A percentile compares a stretch with the other conserved stretches of the same genome.
Conservation (phyloP, 2,888 invertebrate genomes). For the Patella ulyssiponensis region DNA sequence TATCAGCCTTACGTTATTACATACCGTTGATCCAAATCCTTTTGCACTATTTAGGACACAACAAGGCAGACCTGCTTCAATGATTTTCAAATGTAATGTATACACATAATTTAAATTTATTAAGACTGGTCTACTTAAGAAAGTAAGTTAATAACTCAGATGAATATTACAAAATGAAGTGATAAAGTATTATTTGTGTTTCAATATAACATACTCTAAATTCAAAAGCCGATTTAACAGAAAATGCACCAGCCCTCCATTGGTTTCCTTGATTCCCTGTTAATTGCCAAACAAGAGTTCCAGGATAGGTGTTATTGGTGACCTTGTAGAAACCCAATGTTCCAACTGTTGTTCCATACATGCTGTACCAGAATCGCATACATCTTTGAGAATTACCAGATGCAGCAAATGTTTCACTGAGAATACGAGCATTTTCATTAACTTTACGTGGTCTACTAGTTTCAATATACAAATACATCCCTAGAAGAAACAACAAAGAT, state of each 20-base stretch:
- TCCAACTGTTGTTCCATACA: slow-evolving; percentile 64
- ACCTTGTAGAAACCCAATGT: slow-evolving; percentile 55
- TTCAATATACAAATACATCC: slow-evolving; percentile 60
- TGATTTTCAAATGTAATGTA: too few species aligned
- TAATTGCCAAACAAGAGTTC: slow-evolving; percentile 54
- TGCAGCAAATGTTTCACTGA: slow-evolving; percentile 47
- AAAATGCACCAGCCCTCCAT: slow-evolving; percentile 56
- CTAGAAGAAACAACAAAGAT: slow-evolving; percentile 22
- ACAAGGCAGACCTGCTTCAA: too few species aligned
- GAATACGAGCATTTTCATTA: slow-evolving; percentile 59
- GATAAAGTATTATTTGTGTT: too few species aligned
- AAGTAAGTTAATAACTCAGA: too few species aligned
- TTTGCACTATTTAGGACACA: too few species aligned
- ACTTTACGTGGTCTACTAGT: slow-evolving; percentile 49
- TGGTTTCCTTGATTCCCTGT: slow-evolving; percentile 48
- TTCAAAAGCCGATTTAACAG: slow-evolving; percentile 45
- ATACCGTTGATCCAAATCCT: too few species aligned
- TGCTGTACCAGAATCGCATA: slow-evolving; percentile 63
- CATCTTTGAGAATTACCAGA: slow-evolving; percentile 52
- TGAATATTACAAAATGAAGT: too few species aligned
- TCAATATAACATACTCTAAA: slow-evolving; percentile 45
- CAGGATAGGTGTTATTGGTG: slow-evolving; percentile 47
- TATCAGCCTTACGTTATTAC: too few species aligned
- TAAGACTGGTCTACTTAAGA: too few species aligned
- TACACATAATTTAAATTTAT: too few species aligned